These are phyloP conservation scores for Acridotheres tristis DNA, from an alignment of 2,797 vertebrate species.

Conservation along the genomic window DNA sequence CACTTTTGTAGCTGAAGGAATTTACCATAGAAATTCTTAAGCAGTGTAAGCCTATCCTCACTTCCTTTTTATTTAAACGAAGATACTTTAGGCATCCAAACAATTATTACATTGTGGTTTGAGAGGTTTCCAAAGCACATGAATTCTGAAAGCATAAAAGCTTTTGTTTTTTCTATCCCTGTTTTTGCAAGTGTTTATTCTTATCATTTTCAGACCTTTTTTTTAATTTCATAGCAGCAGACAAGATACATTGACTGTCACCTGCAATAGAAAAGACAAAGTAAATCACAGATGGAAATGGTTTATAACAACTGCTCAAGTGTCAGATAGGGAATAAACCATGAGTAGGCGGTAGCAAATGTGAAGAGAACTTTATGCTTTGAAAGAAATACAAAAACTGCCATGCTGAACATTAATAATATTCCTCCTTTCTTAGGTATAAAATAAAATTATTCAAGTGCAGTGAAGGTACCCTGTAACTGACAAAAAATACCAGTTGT, in stretches of 20 bases:
- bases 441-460: slow-evolving; percentile 30
- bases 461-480: not conserved
- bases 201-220: not conserved
- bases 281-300: slow-evolving; percentile 50
- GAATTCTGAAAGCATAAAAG: not conserved
- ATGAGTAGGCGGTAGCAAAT: not conserved
- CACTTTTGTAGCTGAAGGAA: not conserved
- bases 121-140: not conserved
- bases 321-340: slow-evolving; percentile 28
- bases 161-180: not conserved
- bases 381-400: slow-evolving; percentile 27
- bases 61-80: rapidly evolving
- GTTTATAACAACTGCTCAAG: slow-evolving; percentile 49
- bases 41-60: not conserved
- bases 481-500: slow-evolving; percentile 1
- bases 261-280: slow-evolving; percentile 23
- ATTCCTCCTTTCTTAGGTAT: slow-evolving; percentile 16
- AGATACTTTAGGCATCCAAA: not conserved
- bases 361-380: slow-evolving; percentile 3
- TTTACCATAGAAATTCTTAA: not conserved
- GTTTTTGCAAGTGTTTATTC: not conserved
- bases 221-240: not conserved
- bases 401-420: slow-evolving; percentile 20
- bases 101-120: not conserved
- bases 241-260: slow-evolving; percentile 43